Base-by-base conservation (phyloP, 2,888 invertebrate species). In the Drosophila formosana region DNA sequence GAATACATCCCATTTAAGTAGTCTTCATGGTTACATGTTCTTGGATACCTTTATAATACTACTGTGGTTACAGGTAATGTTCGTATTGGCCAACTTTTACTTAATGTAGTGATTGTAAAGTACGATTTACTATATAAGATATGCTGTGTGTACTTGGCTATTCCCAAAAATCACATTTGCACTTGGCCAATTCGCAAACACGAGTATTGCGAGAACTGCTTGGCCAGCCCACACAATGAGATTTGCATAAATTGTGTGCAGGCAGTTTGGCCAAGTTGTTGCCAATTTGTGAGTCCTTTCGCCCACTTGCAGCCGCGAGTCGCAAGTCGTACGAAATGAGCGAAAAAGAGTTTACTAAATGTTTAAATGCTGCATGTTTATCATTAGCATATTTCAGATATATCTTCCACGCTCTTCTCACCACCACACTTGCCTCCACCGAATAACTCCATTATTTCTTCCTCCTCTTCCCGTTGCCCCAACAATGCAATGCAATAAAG, bases 311-410 rank as follows among this genome's bases (percentile, higher is more conserved):
- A n/a, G 18, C n/a, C 4, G 51, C 37, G 43, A 9, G 30, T 43
- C 28, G 30, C 47, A 11, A 57, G 25, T 13, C 45, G 34, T 9
- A 39, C 13, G 18, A n/a, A 45, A 45, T n/a, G 18, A 9, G 13
- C 25, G 37, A 43, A 52, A 39, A 28, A 52, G 46, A 65, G 32
- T 34, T 39, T 34, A 41, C 37, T 47, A 46, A 72, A 64, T 70
- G 72, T 52, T 56, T 56, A 39, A 53, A 53, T 61, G 71, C 47
- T 70, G 47, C 56, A 52, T 75, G 79, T 58, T 75, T 71, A 75
- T 78, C 62, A 82, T 82, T 82, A 70, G 79, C 82, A 82, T 77
- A 77, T 78, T 75, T 66, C 23, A 62, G 66, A 43, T 52, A 41
- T 41, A 45, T 62, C 60, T n/a, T 18, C 37, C 9, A 7, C 25